Percentiles rank a stretch among this genome's conserved stretches.
Conservation (phyloP, 2,113 vertebrate species). For the Bos javanicus region DNA sequence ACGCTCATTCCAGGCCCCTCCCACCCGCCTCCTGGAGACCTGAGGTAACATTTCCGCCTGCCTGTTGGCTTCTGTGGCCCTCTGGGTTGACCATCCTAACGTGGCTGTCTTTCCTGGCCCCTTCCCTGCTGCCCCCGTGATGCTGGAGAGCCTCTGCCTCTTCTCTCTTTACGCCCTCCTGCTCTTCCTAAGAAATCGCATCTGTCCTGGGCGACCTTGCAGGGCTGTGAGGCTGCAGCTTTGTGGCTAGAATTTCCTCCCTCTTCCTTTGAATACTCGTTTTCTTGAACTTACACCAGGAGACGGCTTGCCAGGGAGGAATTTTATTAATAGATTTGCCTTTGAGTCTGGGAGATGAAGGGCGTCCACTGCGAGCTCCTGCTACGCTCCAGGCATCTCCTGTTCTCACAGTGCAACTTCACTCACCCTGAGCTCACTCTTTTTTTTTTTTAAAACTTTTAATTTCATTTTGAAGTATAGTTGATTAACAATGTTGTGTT, state of each 20-base stretch:
- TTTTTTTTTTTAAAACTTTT: not conserved
- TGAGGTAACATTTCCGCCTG: not conserved
- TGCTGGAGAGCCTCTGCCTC: not conserved
- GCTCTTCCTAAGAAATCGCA: not conserved
- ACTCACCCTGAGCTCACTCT: not conserved
- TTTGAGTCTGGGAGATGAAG: conserved; percentile 53
- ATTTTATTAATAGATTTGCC: conserved; percentile 64
- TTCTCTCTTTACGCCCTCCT: not conserved
- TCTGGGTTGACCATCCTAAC: not conserved
- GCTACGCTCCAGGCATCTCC: not conserved
- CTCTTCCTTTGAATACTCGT: conserved; percentile 25
- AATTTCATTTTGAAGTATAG: not conserved
- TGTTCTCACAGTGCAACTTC: not conserved
- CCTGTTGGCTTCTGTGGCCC: not conserved
- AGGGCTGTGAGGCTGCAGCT: not conserved
- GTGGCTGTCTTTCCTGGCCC: not conserved
- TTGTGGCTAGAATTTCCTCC: conserved; percentile 56
- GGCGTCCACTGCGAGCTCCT: not conserved
- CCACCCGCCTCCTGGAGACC: not conserved
- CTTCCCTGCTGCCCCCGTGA: not conserved
- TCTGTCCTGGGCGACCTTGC: conserved; percentile 46
- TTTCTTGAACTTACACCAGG: conserved; percentile 35
- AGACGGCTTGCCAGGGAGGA: conserved; percentile 36
- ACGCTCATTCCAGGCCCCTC: not conserved
- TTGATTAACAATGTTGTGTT: not conserved